Evolutionary conservation across 2,888 invertebrate genomes (phyloP).

Genomic region (Osmoderma eremita): DNA sequence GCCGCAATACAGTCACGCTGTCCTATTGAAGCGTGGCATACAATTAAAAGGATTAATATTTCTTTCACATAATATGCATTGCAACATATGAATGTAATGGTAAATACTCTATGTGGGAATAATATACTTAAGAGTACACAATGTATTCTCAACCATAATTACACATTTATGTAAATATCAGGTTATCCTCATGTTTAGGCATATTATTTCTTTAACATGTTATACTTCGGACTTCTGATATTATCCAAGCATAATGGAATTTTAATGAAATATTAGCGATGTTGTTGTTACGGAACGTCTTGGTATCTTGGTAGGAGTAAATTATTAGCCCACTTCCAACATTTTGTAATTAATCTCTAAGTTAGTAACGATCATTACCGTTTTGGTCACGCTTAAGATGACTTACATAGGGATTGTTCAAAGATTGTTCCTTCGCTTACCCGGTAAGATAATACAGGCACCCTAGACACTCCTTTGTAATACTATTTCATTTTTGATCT

Average conservation of each 20-base stretch:
- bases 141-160: not conserved
- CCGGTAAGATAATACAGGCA: too few relatives aligned
- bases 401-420: too few relatives aligned
- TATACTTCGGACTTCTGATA: not conserved
- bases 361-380: too few relatives aligned
- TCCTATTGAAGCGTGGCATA: not conserved
- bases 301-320: not conserved
- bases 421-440: too few relatives aligned
- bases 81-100: not conserved
- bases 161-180: slow-evolving; percentile 9
- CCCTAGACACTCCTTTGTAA: too few relatives aligned
- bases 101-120: not conserved
- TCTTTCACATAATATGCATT: not conserved
- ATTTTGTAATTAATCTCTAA: not conserved
- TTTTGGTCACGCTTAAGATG: too few relatives aligned
- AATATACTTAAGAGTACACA: slow-evolving; percentile 14
- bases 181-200: not conserved
- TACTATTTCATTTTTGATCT: too few relatives aligned
- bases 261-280: slow-evolving; percentile 23
- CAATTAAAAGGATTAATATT: slow-evolving; percentile 4
- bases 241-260: slow-evolving; percentile 16
- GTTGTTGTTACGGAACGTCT: not conserved
- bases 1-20: not conserved
- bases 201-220: not conserved
- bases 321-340: slow-evolving; percentile 12